phyloP scores from a whole-genome alignment of 2,113 vertebrate species.

The Phalacrocorax aristotelis region DNA sequence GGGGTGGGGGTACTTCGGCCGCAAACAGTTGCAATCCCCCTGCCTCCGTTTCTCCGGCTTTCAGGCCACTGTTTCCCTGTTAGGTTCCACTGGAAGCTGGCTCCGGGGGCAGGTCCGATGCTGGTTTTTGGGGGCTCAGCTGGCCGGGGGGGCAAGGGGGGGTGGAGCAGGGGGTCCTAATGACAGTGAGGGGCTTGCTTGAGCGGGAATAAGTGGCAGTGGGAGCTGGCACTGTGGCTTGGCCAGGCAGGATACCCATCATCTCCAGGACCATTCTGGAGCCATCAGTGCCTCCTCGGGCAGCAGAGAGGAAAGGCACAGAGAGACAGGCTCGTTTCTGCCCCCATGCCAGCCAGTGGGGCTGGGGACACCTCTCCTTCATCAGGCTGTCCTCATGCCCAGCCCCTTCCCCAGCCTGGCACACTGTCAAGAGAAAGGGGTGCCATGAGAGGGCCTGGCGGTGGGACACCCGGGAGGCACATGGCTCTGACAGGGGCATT shows the following conservation, averaged over 20 bases:
- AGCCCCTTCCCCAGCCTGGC: neutral
- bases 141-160: accelerated
- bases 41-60: accelerated
- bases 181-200: accelerated
- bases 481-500: accelerated
- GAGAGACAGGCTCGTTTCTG: neutral
- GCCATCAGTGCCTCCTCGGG: neutral
- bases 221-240: neutral
- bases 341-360: accelerated
- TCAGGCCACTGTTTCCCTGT: accelerated
- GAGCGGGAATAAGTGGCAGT: neutral
- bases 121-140: neutral
- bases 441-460: neutral
- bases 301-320: neutral
- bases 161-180: neutral
- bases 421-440: neutral
- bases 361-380: neutral
- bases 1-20: neutral
- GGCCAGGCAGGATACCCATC: neutral
- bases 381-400: neutral
- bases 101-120: neutral
- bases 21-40: neutral
- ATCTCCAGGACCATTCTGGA: neutral
- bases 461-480: accelerated
- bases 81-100: neutral